These are phyloP conservation scores for Cricetomys ansorgei DNA, from an alignment of 2,113 vertebrate species.

Conservation along the genomic window DNA sequence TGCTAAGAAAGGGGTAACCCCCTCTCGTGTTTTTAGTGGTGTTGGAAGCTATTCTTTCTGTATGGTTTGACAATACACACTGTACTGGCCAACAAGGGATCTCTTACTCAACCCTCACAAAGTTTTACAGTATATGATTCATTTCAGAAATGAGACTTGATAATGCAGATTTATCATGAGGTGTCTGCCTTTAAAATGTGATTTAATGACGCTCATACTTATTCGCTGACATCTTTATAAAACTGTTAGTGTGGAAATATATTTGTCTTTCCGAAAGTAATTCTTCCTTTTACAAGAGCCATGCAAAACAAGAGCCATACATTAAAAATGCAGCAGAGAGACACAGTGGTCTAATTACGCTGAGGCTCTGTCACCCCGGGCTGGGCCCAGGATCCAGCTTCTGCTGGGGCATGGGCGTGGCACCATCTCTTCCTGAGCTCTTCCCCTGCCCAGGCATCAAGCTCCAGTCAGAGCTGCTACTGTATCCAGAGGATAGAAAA, in stretches of 20 bases:
- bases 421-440: neutral
- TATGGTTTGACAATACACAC: slow-evolving; percentile 36
- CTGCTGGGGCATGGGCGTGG: neutral
- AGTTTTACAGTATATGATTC: slow-evolving; percentile 70
- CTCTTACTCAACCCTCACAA: slow-evolving; percentile 68
- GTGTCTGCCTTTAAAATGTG: slow-evolving; percentile 75
- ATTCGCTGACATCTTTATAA: slow-evolving; percentile 80
- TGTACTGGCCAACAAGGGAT: slow-evolving; percentile 65
- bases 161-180: slow-evolving; percentile 78
- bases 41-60: slow-evolving; percentile 31
- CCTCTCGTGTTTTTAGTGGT: neutral
- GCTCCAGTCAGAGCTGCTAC: neutral
- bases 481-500: slow-evolving; percentile 35
- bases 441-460: neutral
- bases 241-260: slow-evolving; percentile 72
- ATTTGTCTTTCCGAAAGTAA: slow-evolving; percentile 68
- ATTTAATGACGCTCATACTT: slow-evolving; percentile 73
- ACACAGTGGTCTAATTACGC: neutral
- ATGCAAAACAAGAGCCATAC: neutral
- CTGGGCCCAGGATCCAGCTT: neutral
- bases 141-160: slow-evolving; percentile 78
- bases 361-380: neutral
- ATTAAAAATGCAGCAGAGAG: slow-evolving; percentile 53
- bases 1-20: neutral
- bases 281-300: slow-evolving; percentile 64